A percentile compares a stretch with the other conserved stretches of the same genome.
These are phyloP conservation scores for Pararge aegeria DNA, from an alignment of 1,140 invertebrate species.

Conservation along the genomic window DNA sequence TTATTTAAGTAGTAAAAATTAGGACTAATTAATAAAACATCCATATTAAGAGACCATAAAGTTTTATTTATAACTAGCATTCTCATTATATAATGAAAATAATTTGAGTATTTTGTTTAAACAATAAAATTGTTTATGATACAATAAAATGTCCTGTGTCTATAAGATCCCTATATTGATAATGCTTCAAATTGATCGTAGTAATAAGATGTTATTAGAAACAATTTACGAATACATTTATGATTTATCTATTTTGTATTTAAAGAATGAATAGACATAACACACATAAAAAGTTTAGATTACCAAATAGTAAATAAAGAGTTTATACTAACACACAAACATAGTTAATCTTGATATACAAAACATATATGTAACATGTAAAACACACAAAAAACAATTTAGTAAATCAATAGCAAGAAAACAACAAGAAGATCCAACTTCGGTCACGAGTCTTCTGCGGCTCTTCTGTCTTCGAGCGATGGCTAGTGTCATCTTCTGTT, in stretches of 20 bases:
- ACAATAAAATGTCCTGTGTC: neutral
- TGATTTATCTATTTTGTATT: too few relatives aligned
- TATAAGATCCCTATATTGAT: too few relatives aligned
- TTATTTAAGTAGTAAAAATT: conserved; percentile 2
- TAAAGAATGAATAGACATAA: too few relatives aligned
- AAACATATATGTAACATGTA: too few relatives aligned
- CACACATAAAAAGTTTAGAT: too few relatives aligned
- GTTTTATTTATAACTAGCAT: neutral
- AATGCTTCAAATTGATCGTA: too few relatives aligned
- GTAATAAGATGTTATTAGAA: too few relatives aligned
- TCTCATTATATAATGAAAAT: neutral
- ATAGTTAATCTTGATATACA: too few relatives aligned
- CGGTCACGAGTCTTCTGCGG: neutral
- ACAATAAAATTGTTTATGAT: neutral
- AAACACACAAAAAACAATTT: too few relatives aligned
- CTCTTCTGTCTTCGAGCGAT: conserved; percentile 67
- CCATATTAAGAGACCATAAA: conserved; percentile 1
- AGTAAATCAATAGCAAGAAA: neutral
- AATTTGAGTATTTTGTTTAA: neutral
- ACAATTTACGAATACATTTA: too few relatives aligned
- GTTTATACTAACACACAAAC: too few relatives aligned
- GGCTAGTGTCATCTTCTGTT: conserved; percentile 94
- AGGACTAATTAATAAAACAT: conserved; percentile 9
- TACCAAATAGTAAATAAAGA: too few relatives aligned
- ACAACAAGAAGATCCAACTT: conserved; percentile 3